Percentiles rank a stretch among this genome's conserved stretches.
Conservation (phyloP, 2,113 vertebrate species). For the Paramormyrops kingsleyae region DNA sequence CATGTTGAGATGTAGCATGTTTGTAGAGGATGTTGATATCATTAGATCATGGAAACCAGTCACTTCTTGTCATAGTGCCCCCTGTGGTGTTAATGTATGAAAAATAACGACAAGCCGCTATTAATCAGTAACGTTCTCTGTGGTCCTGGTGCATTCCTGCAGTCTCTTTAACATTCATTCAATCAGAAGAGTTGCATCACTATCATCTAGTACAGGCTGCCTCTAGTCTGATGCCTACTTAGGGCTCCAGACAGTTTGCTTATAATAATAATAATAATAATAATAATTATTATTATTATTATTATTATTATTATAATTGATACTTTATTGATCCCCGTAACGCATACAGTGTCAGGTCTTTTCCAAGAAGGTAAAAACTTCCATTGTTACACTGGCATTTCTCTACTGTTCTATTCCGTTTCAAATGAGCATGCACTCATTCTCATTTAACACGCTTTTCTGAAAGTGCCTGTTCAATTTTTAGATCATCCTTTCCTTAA, state of each 20-base stretch:
- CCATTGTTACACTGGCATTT: not conserved
- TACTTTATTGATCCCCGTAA: too few relatives aligned
- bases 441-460: not conserved
- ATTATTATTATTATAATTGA: too few relatives aligned
- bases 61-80: conserved; percentile 15
- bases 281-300: too few relatives aligned
- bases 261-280: too few relatives aligned
- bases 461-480: not conserved
- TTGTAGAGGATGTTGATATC: conserved; percentile 16
- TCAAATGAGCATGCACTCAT: not conserved
- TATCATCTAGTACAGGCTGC: not conserved
- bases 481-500: not conserved
- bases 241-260: not conserved
- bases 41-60: conserved; percentile 19
- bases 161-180: conserved; percentile 26
- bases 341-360: not conserved
- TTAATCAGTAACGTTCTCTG: conserved; percentile 34
- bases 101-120: conserved; percentile 42
- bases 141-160: conserved; percentile 28
- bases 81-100: conserved; percentile 14
- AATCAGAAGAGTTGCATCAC: not conserved
- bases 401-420: not conserved
- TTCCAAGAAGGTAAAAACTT: not conserved
- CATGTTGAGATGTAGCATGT: not conserved
- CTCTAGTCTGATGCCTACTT: not conserved